Evolutionary conservation across 2,888 invertebrate species (phyloP), one percentile per base, ranked within the genome.

Genomic region (Helicoverpa assulta): DNA sequence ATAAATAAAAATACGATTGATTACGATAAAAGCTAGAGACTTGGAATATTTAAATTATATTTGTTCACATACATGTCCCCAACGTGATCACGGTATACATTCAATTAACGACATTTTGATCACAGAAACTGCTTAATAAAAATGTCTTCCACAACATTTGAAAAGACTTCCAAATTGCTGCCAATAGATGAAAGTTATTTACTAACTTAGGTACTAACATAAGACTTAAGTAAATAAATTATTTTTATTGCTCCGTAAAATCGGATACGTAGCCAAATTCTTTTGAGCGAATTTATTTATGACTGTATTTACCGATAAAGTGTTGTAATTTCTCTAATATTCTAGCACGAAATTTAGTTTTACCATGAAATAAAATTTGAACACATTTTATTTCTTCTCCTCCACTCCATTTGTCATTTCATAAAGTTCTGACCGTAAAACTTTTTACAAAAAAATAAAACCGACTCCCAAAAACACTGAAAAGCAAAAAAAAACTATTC

Each of bases 161-260:
- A n/a, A 47, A 47, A 47, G 5, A n/a, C 47, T 47, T n/a, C 47
- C 16, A 47, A 47, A 47, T n/a, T 6, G n/a, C 4, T 5, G 47
- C 47, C 47, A 47, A 47, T 47, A 47, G 47, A 47, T n/a, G n/a
- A 47, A 47, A 47, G 16, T 47, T 47, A 40, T 40, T 40, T 40
- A 47, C 47, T 47, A 47, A 47, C 47, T 47, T n/a, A 47, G 47
- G n/a, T 47, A 43, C 43, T 43, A 43, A 43, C 12, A n/a, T 6
- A 5, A 5, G 5, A 47, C n/a, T 47, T 47, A 5, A 47, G 47
- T 47, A 47, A 47, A 47, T 47, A 47, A 47, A 47, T 47, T 47
- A 47, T n/a, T 47, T 47, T 47, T 47, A 47, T 47, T 47, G 47
- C 47, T n/a, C n/a, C 47, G 47, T n/a, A n/a, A 47, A 47, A 47